Evolutionary conservation across 2,113 vertebrate genomes (phyloP), one percentile per base, ranked within the genome.

Genomic region (Oenanthe oenanthe): DNA sequence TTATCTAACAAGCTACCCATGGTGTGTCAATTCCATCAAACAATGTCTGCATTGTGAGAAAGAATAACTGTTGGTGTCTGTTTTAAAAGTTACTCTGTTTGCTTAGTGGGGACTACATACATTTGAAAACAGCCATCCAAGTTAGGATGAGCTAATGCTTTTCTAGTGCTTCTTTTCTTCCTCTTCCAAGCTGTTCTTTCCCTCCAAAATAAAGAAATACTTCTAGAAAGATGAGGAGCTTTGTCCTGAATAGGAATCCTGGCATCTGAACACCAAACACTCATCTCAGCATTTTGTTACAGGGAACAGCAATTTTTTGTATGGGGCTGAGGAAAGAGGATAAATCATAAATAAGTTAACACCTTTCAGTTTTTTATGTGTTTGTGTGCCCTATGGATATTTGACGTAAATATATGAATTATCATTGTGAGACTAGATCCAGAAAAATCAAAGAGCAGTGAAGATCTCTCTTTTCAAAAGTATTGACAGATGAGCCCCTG

Each of bases 11-110:
- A 85, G 20, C 75, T 60, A 80, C 60, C 38, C 16, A 3, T 83
- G n/a, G 43, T 80, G 36, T 77, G 38, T 76, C 88, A 89, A 94
- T 66, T 76, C 51, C 36, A 32, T 88, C 53, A 79, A 87, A 87
- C 58, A 76, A 45, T 82, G 60, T 73, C 78, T 80, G n/a, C 3
- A 7, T 84, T 89, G 47, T 92, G 82, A 70, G 67, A 85, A 88
- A 85, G 42, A 85, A 16, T 82, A 70, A 56, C 51, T 82, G 6
- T 31, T 60, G 18, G 29, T 74, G 63, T 56, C 45, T 48, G 12
- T 47, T 94, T 74, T 77, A 83, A 62, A 93, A 95, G 43, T 86
- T 88, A 48, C 1, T 94, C 78, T 65, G 20, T 93, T 96, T 65
- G 42, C 38, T 36, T 36, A 36, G 34, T 36, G 34, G 34, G 34